A percentile compares a stretch with the other conserved stretches of the same genome.
These are phyloP conservation scores for Apodemus speciosus DNA, from an alignment of 2,113 vertebrate species.

Conservation along the genomic window DNA sequence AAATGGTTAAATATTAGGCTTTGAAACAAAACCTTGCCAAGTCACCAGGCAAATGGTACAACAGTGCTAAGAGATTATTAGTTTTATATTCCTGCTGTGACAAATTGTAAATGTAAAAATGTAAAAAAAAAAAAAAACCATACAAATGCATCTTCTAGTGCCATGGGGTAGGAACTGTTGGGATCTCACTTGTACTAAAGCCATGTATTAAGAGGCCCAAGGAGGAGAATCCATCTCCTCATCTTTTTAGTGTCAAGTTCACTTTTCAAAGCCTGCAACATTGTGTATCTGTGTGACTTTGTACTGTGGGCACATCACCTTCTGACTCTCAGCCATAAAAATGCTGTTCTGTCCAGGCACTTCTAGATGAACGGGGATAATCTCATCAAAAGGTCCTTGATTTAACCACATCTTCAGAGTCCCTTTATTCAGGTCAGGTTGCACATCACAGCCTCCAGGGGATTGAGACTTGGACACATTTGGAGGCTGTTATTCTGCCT, in stretches of 20 bases:
- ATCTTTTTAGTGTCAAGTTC: not conserved
- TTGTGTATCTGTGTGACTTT: not conserved
- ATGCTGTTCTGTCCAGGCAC: not conserved
- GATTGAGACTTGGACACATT: not conserved
- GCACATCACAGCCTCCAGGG: not conserved
- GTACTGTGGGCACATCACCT: not conserved
- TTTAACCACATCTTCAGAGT: conserved; percentile 3
- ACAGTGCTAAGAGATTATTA: not conserved
- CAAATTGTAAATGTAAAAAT: not conserved
- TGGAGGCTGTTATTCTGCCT: not conserved
- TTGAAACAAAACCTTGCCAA: conserved; percentile 38
- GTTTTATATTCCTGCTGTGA: not conserved
- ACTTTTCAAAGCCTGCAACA: not conserved
- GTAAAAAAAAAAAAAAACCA: too few relatives aligned
- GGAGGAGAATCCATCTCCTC: not conserved
- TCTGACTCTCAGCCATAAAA: not conserved
- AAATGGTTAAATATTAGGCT: conserved; percentile 51
- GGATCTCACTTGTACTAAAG: not conserved
- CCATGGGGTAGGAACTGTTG: not conserved
- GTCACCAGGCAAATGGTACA: not conserved
- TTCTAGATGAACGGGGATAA: not conserved
- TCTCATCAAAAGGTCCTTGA: not conserved
- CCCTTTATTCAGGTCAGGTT: conserved; percentile 4
- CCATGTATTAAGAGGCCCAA: not conserved
- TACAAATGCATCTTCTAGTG: not conserved